Conservation (phyloP, 2,113 vertebrate species). For the Pseudorasbora parva region DNA sequence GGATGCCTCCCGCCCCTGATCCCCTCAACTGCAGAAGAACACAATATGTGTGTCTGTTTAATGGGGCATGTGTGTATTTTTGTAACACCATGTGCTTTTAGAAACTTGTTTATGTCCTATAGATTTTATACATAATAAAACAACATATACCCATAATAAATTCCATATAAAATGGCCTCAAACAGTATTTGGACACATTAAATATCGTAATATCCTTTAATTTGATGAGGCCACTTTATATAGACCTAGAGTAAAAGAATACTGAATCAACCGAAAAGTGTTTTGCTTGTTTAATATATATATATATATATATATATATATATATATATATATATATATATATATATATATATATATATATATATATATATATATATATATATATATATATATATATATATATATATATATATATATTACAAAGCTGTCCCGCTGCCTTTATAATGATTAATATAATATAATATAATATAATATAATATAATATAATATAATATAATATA, state of each 20-base stretch:
- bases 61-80: not conserved
- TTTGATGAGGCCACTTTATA: not conserved
- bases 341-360: too few relatives aligned
- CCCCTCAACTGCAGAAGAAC: conserved; percentile 50
- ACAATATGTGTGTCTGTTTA: not conserved
- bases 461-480: too few relatives aligned
- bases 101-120: not conserved
- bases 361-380: too few relatives aligned
- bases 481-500: too few relatives aligned
- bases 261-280: too few relatives aligned
- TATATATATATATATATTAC: too few relatives aligned
- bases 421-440: too few relatives aligned
- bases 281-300: not conserved
- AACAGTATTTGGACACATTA: not conserved
- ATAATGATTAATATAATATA: too few relatives aligned
- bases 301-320: too few relatives aligned
- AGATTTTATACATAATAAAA: not conserved
- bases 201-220: not conserved
- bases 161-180: not conserved
- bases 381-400: too few relatives aligned
- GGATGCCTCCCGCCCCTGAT: conserved; percentile 62
- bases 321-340: too few relatives aligned
- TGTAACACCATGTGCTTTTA: not conserved
- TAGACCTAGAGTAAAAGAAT: not conserved
- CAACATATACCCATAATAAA: not conserved